Evolutionary conservation across 2,888 invertebrate species (phyloP), one percentile per base, ranked within the genome.

Genomic region (Lutraria lutraria): DNA sequence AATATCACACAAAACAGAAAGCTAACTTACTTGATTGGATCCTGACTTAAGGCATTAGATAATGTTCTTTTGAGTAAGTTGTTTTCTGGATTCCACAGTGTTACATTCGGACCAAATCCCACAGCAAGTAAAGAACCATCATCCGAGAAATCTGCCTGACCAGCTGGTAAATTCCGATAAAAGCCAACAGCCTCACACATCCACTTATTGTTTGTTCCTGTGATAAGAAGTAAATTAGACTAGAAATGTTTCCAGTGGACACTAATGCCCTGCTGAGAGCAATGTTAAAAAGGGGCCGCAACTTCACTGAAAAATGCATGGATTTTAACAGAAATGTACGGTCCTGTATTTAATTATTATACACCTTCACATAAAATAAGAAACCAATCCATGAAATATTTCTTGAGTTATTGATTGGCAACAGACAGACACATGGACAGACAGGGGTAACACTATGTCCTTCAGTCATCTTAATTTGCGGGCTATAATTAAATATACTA

Each of bases 61-160:
- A 95, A 83, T 1, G 93, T 93, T 54, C 93, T 91, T 81, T 92
- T 91, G 15, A 95, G 90, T 0, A 94, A 90, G 81, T 95, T 97
- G n/a, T 95, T 95, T 93, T 96, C 95, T 0, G 98, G 97, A 91
- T 97, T 97, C 98, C 98, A 98, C 43, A 98, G 96, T 0, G 98
- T 98, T 81, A 98, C 95, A 15, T 97, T 97, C 34, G 97, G 97
- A 53, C 97, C 97, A 96, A 98, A 98, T 16, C 97, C 97, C 21
- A 98, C 98, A 10, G 98, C 98, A 76, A 98, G 95, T 43, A 98
- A 95, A 0, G 98, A 98, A n/a, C 98, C 98, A 96, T 98, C 98
- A 88, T 97, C 97, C 0, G 98, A 98, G 96, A 98, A 98, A 80
- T 97, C 97, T 3, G 98, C 97, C 72, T 97, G 97, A 31, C 97